Base-by-base conservation (phyloP, 2,888 invertebrate species). In the Nowickia ferox region DNA sequence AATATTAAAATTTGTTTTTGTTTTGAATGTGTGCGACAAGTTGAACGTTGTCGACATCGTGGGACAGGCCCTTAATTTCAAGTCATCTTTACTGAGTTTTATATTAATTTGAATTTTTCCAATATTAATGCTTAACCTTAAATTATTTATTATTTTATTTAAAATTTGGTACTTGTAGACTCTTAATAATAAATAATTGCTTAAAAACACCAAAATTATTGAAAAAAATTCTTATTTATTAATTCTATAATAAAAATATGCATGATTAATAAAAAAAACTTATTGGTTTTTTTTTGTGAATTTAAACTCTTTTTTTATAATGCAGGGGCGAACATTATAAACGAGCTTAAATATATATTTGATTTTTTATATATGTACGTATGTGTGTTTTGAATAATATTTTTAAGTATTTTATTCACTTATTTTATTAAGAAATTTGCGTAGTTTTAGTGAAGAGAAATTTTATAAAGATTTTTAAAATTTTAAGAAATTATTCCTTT, bases 251-350 rank as follows among this genome's bases (percentile, higher is more conserved):
- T 48, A 51, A 53, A 55, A 42, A 51, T 59, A 13, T 44, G 13
- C 17, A 48, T 46, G 15, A 15, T 40, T 44, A 13, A 44, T 9
- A 19, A 42, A 55, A 9, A 17, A 30, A 44, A 42, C 15, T 65
- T 10, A 3, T 68, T 42, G 1, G 8, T 51, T 75, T 15, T 0
- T 8, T 57, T 51, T 61, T 15, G 19, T 30, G 15, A 15, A 44
- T 65, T 55, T 38, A n/a, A 48, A 55, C 84, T 68, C 68, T 11
- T 48, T 38, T 66, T 74, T 69, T 69, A 81, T 81, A 85, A 78
- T 81, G 84, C 84, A 74, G 84, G 84, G 81, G 81, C 81, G 6
- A 77, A 81, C 84, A 85, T 85, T 85, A 81, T 69, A 74, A 75
- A 61, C 11, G 77, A 81, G 77, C 53, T 68, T 72, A 30, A 30